These are phyloP conservation scores for Phocoena sinus DNA, from an alignment of 2,113 vertebrate genomes.

Conservation along the genomic window DNA sequence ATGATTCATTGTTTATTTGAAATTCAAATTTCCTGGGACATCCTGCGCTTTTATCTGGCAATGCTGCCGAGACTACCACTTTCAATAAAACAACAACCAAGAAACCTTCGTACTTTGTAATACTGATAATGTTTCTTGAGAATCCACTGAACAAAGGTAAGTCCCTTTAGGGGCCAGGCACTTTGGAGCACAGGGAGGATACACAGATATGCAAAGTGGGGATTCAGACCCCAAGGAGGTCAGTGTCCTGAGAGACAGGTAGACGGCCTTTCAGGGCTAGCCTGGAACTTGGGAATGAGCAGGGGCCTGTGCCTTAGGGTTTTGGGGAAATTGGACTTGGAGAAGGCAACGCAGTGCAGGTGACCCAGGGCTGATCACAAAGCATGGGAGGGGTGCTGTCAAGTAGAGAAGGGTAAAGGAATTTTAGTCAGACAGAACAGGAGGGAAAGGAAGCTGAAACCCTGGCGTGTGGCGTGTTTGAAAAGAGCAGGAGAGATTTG, in stretches of 20 bases:
- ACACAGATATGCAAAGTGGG: too few species aligned
- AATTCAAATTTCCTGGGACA: neutral
- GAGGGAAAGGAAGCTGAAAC: neutral
- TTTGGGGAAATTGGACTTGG: neutral
- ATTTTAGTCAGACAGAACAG: neutral
- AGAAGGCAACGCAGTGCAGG: neutral
- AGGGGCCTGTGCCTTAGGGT: neutral
- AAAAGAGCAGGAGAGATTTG: neutral
- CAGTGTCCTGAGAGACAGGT: neutral
- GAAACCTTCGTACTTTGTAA: neutral
- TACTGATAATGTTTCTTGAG: neutral
- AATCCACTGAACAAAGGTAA: neutral
- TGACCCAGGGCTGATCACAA: neutral
- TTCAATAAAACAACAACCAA: neutral
- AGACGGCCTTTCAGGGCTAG: neutral
- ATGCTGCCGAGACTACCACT: neutral
- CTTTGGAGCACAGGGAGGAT: neutral
- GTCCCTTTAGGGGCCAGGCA: too few species aligned
- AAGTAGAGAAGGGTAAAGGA: neutral
- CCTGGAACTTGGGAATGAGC: neutral
- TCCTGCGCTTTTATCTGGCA: neutral
- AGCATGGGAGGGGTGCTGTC: neutral
- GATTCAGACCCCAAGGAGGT: neutral
- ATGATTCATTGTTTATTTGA: neutral
- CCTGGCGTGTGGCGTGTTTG: neutral